Base-by-base conservation (phyloP, 1,140 invertebrate genomes). In the Drosophila dunni region DNA sequence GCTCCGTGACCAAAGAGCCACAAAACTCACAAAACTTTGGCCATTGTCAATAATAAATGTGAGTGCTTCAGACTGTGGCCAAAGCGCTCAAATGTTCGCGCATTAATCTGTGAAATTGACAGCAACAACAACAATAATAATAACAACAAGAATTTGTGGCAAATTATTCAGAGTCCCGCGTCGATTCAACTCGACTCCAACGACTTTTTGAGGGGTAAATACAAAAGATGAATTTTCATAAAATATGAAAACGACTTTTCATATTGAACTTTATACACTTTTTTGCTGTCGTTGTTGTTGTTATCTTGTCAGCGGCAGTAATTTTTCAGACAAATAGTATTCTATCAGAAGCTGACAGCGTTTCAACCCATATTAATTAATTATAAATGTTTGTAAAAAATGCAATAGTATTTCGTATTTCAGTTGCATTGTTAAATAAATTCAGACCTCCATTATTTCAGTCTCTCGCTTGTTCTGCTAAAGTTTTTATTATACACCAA, bases 31-130 rank as follows among this genome's bases (percentile, higher is more conserved):
- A 38, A 50, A 85, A 68, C 72, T 85, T 85, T 69, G 67, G 69
- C 75, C 82, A 85, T 85, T 85, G 78, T 81, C 75, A 86, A 86
- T 81, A 85, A 85, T 85, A 86, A 86, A 86, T 86, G 78, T 78
- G 66, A 54, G 78, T 86, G 70, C 48, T 24, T 15, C 44, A 67
- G 69, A 40, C 56, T 44, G 11, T 61, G 48, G 67, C 68, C 72
- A 70, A 75, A 69, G 69, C 80, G 71, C 64, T 67, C 65, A 82
- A 82, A 78, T 82, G 79, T 69, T 63, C 63, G 75, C 79, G 80
- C 81, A 85, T 85, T 85, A 85, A 85, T 86, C 81, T 85, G 81
- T 85, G 75, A 85, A 85, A 85, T 85, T 85, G 81, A 85, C 81
- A 85, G 81, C 75, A 77, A 40, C 11, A 48, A 13, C 34, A 50